These are phyloP conservation scores for Synanthedon tipuliformis DNA, from an alignment of 2,888 invertebrate species.

Conservation along the genomic window DNA sequence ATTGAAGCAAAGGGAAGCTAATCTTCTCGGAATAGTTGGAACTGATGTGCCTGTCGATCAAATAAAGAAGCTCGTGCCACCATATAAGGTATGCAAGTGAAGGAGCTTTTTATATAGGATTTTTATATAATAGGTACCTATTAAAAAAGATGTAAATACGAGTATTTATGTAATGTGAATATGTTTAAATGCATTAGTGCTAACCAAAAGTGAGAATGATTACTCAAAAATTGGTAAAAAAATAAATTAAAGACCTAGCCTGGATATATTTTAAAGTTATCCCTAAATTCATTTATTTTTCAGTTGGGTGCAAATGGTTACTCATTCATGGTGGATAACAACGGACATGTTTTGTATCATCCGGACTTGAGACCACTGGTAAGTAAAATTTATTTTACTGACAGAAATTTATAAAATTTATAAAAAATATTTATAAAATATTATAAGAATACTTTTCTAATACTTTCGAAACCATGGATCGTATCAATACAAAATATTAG, in stretches of 20 bases:
- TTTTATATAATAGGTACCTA: neutral
- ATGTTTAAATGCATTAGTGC: neutral
- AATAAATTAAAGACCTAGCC: too few species aligned
- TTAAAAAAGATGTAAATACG: neutral
- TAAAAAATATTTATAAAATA: neutral
- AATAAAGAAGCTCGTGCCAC: constrained; percentile 93
- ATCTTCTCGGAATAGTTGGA: constrained; percentile 95
- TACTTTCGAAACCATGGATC: too few species aligned
- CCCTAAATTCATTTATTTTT: constrained; percentile 9
- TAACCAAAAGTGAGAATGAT: neutral
- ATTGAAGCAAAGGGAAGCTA: constrained; percentile 84
- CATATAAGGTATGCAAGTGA: constrained; percentile 79
- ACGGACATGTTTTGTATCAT: constrained; percentile 96
- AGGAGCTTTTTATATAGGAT: neutral
- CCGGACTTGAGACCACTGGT: constrained; percentile 93
- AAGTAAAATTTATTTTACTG: constrained; percentile 29
- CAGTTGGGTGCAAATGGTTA: constrained; percentile 96
- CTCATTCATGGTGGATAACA: constrained; percentile 96
- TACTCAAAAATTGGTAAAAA: too few species aligned
- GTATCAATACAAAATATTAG: too few species aligned
- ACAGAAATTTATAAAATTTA: neutral
- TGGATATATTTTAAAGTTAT: too few species aligned
- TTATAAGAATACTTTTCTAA: constrained; percentile 2
- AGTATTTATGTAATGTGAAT: neutral
- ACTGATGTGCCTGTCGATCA: constrained; percentile 97